Base-by-base conservation (phyloP, 2,113 vertebrate species). In the Cryptomyrus ogoouensis region DNA sequence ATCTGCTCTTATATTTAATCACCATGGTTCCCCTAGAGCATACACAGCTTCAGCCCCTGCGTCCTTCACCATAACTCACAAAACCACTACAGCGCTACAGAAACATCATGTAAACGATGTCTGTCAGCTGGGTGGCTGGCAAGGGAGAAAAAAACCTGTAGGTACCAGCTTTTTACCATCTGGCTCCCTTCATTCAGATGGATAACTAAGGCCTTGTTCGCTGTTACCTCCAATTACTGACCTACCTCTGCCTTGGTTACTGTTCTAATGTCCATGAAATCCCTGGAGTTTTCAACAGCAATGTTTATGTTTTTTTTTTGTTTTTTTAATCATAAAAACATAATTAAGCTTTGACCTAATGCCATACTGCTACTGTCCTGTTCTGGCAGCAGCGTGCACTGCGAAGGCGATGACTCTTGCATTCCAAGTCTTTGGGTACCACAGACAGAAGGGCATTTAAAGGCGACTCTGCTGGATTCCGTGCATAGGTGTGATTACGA, bases 201-300 rank as follows among this genome's bases (percentile, higher is more conserved):
- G 86, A 90, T 83, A 89, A 74, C 70, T 42, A 42, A 89, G 90
- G 91, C 91, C 92, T 91, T 89, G 91, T 88, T 90, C 90, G 7
- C 13, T 27, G 46, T 58, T 89, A 62, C 62, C 84, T 90, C 88
- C 83, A 84, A 44, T 90, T 85, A 87, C 83, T 91, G 70, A 83
- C 88, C 62, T 49, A 56, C 85, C 52, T 77, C 24, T 77, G 77
- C 13, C 50, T 24, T 56, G 50, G 50, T 70, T 44, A 24, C 83
- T 84, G 8, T 27, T 47, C 21, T 47, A 44, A 47, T 84, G 83
- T 47, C 42, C 10, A 47, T 27, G 83, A 84, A 9, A 8, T 10
- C 44, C 39, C 13, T 39, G 50, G 86, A 35, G 17, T 24, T 87
- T 42, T 58, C 39, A 12, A 21, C 7, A 56, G n/a, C 77, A 21